Conservation (phyloP, 2,113 vertebrate species). For the Sturnus vulgaris region DNA sequence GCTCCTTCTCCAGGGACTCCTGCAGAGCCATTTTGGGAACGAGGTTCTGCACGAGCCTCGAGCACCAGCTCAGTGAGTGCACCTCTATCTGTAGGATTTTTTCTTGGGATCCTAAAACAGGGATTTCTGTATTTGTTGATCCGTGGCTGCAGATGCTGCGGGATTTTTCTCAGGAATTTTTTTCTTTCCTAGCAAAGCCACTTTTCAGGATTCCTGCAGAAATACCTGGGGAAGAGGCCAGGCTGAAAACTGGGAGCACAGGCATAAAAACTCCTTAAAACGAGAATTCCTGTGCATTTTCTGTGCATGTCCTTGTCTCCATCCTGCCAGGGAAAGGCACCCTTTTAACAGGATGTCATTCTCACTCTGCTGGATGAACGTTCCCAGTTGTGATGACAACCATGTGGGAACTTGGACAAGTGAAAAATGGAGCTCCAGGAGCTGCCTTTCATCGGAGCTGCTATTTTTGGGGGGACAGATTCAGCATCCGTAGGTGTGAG, state of each 20-base stretch:
- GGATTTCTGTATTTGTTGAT: not conserved
- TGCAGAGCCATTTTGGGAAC: not conserved
- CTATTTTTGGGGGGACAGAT: not conserved
- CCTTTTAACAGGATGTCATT: not conserved
- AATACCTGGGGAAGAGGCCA: not conserved
- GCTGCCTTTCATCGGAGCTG: not conserved
- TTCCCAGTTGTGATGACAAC: not conserved
- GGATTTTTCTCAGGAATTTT: not conserved
- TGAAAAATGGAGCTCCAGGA: not conserved
- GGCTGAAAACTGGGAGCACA: not conserved
- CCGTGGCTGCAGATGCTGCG: not conserved
- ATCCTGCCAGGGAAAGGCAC: not conserved
- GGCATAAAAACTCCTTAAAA: not conserved
- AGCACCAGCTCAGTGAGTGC: not conserved
- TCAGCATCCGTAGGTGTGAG: not conserved
- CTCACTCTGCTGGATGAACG: not conserved
- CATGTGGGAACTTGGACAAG: not conserved
- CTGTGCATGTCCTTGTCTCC: not conserved
- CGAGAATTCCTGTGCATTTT: not conserved
- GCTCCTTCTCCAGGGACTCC: not conserved
- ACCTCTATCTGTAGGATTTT: not conserved
- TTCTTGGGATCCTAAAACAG: fast-evolving
- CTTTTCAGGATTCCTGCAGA: not conserved
- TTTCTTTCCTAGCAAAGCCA: not conserved
- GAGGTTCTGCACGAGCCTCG: not conserved